Conservation (phyloP, 2,888 invertebrate genomes). For the Mesoligia furuncula region DNA sequence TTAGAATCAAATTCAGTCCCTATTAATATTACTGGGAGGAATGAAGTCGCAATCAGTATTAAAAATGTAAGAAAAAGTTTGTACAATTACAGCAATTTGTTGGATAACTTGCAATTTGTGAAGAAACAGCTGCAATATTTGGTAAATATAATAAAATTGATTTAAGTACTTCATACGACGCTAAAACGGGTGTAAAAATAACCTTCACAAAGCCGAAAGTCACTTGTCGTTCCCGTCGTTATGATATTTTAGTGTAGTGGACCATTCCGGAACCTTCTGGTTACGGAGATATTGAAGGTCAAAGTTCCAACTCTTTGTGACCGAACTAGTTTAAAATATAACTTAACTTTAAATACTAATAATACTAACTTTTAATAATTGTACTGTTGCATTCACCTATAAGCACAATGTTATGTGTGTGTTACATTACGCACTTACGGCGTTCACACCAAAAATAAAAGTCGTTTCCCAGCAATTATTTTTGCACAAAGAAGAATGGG, state of each 20-base stretch:
- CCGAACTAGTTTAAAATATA: background rate
- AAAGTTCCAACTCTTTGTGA: background rate
- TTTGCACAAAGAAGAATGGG: too few relatives aligned
- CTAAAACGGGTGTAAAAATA: background rate
- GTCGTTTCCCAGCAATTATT: too few relatives aligned
- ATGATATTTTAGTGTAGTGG: background rate
- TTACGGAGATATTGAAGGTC: background rate
- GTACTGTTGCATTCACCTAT: background rate
- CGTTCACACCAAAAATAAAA: too few relatives aligned
- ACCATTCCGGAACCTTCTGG: background rate
- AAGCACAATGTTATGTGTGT: too few relatives aligned
- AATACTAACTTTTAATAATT: too few relatives aligned
- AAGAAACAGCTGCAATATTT: conserved; percentile 3
- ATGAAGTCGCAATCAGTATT: conserved; percentile 2
- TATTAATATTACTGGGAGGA: conserved; percentile 19
- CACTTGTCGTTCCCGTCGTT: background rate
- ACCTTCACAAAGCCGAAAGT: background rate
- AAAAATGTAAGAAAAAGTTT: conserved; percentile 39
- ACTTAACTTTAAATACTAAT: background rate
- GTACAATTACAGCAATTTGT: conserved; percentile 42
- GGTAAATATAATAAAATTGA: background rate
- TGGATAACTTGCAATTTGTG: conserved; percentile 8
- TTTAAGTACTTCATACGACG: background rate
- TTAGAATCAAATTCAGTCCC: conserved; percentile 13
- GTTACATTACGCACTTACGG: too few relatives aligned